phyloP scores from a whole-genome alignment of 2,888 invertebrate species.

The Fragum whitleyi region DNA sequence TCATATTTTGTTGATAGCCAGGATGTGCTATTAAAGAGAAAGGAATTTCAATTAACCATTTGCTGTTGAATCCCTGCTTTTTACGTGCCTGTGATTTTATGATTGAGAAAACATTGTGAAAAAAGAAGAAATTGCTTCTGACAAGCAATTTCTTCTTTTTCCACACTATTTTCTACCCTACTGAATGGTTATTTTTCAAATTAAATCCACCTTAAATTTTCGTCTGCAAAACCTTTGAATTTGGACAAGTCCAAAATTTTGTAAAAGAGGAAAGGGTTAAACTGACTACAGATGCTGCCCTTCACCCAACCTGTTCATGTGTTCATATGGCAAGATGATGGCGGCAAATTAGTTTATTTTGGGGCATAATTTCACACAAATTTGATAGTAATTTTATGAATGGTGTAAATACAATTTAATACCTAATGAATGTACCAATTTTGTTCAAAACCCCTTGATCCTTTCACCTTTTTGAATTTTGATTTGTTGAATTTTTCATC shows the following conservation, averaged over 20 bases:
- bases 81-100: too few species aligned
- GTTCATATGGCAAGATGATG: neutral
- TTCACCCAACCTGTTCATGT: conserved; percentile 3
- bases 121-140: conserved; percentile 5
- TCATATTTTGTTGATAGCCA: too few species aligned
- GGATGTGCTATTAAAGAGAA: too few species aligned
- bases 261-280: too few species aligned
- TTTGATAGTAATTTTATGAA: conserved; percentile 4
- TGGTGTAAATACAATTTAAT: neutral
- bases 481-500: too few species aligned
- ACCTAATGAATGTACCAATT: conserved; percentile 22
- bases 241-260: too few species aligned
- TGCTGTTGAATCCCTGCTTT: too few species aligned
- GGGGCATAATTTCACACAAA: conserved; percentile 16
- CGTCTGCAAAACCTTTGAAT: too few species aligned
- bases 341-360: conserved; percentile 25
- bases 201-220: too few species aligned
- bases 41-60: too few species aligned
- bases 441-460: neutral
- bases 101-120: conserved; percentile 17
- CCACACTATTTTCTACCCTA: too few species aligned
- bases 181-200: too few species aligned
- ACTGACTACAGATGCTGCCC: conserved; percentile 6
- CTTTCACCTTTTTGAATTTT: neutral
- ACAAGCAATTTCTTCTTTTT: neutral